These are phyloP conservation scores for Drosophila varians DNA, from an alignment of 1,140 invertebrate species.

Conservation along the genomic window DNA sequence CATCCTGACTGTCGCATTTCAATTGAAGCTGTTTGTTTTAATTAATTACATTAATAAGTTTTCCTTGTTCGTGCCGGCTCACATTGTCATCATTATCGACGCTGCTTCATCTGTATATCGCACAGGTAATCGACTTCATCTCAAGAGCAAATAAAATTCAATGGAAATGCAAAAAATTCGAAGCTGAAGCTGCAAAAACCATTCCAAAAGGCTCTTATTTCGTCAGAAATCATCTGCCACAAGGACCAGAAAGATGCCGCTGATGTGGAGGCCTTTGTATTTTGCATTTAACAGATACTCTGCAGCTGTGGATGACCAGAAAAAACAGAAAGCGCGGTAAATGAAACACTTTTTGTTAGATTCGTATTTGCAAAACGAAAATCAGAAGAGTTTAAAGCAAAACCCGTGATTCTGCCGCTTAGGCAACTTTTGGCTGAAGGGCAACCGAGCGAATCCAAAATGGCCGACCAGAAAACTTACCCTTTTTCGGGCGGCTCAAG, in stretches of 20 bases:
- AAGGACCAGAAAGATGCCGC: background rate
- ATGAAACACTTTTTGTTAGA: constrained; percentile 22
- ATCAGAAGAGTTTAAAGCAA: constrained; percentile 20
- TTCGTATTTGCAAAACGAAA: constrained; percentile 6
- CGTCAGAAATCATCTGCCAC: background rate
- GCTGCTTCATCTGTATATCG: constrained; percentile 14
- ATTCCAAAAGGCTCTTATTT: constrained; percentile 18
- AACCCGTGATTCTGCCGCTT: constrained; percentile 27
- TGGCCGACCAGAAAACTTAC: constrained; percentile 64
- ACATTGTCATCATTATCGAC: constrained; percentile 37
- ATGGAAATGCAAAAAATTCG: background rate
- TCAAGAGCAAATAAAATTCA: background rate
- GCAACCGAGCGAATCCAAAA: constrained; percentile 58
- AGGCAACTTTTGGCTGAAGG: constrained; percentile 10
- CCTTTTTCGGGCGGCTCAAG: constrained; percentile 56
- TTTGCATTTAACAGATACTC: constrained; percentile 14
- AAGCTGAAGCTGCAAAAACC: constrained; percentile 38
- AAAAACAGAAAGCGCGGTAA: constrained; percentile 11
- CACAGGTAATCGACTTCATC: constrained; percentile 31
- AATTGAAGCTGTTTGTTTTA: constrained; percentile 77
- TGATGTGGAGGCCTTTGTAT: background rate
- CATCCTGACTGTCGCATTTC: constrained; percentile 38
- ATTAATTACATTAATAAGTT: constrained; percentile 77
- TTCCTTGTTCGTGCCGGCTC: constrained; percentile 58
- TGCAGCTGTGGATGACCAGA: constrained; percentile 37